Base-by-base conservation (phyloP, 2,797 vertebrate species). In the Leuciscus waleckii region DNA sequence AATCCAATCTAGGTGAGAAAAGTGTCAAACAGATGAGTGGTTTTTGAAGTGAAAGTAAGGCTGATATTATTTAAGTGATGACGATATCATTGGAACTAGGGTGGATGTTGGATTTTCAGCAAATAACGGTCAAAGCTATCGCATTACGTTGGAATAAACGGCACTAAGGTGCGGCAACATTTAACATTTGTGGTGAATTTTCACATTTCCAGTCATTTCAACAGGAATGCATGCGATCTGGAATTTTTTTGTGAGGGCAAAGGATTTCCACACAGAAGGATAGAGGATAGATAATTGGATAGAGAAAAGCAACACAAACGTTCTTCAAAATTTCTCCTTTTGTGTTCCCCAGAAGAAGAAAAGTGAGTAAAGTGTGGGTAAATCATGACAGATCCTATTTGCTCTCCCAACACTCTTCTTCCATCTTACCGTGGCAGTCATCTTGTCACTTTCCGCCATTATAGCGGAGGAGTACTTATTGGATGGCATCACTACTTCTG, bases 381-480 rank as follows among this genome's bases (percentile, higher is more conserved):
- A 43, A 43, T 29, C 16, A 41, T 41, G 37, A 78, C 5, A 29
- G 37, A 63, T 13, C 56, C n/a, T 43, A 41, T 17, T 0, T 58
- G 32, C 32, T 17, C 9, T 41, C 14, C 2, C n/a, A 61, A 43
- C 37, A 41, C 8, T 41, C 7, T 26, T 61, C 39, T 16, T 78
- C 37, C 21, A 29, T 89, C 94, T 95, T 91, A 95, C 95, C 26
- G 94, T 94, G 41, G 94, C 94, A 0, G 94, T 88, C 91, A 95
- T 93, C 86, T 95, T 94, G 90, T 92, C 93, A 90, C 92, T 93
- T 88, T 94, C 93, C 84, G 91, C 93, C 93, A 94, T 93, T 83
- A 93, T 91, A 0, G 90, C 90, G 19, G 92, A 93, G 32, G 94
- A 91, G 88, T 93, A 94, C 79, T 94, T 94, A 92, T 95, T 95